Conservation (phyloP, 2,888 invertebrate genomes). For the Andricus curvator region DNA sequence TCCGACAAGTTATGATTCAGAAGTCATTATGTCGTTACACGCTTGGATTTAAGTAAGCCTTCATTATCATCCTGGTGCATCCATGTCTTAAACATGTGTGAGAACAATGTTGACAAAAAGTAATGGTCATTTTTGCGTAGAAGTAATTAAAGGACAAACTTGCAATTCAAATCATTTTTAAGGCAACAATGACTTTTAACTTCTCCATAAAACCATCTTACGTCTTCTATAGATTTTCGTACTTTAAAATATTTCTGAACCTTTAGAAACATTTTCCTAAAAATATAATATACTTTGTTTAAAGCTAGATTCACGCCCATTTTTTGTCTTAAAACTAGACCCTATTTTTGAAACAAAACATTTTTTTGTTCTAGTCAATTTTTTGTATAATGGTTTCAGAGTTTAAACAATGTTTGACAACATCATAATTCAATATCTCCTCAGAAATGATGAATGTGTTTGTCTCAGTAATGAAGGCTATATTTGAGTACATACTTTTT, state of each 20-base stretch:
- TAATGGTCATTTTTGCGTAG: background rate
- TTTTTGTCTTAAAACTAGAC: too few species aligned
- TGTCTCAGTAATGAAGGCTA: background rate
- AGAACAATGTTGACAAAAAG: conserved; percentile 12
- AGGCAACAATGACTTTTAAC: background rate
- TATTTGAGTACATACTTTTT: background rate
- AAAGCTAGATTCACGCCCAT: too few species aligned
- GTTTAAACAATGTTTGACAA: too few species aligned
- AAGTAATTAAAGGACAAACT: background rate
- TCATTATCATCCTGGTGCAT: conserved; percentile 32
- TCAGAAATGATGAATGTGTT: background rate
- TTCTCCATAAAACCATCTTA: background rate
- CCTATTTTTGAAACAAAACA: too few species aligned
- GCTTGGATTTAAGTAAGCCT: conserved; percentile 44
- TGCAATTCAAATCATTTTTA: background rate
- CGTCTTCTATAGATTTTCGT: background rate
- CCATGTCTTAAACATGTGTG: background rate
- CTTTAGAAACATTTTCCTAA: background rate
- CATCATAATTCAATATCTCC: background rate
- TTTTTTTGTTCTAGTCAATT: too few species aligned
- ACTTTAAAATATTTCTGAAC: background rate
- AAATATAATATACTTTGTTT: background rate
- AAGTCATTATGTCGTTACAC: conserved; percentile 43
- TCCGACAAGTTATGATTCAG: conserved; percentile 51
- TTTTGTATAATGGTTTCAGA: too few species aligned